phyloP scores from a whole-genome alignment of 2,113 vertebrate species.

The Scolopax mira region DNA sequence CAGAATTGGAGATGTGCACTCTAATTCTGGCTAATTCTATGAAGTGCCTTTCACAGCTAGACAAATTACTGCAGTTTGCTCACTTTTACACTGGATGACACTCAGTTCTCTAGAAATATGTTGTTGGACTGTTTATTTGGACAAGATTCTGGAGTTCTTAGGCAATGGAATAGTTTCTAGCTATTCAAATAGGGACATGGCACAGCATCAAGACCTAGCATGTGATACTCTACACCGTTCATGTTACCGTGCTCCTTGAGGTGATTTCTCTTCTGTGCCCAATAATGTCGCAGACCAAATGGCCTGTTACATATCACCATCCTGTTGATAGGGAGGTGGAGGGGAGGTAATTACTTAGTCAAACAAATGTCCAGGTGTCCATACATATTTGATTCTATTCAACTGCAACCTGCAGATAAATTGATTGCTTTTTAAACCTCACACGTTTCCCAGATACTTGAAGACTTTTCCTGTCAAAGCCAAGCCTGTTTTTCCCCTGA shows the following conservation, averaged over 20 bases:
- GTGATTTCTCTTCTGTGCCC: background rate
- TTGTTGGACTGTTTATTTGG: background rate
- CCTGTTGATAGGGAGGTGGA: background rate
- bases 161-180: background rate
- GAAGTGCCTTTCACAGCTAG: background rate
- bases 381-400: background rate
- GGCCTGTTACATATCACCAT: background rate
- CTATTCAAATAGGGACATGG: background rate
- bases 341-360: background rate
- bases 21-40: background rate
- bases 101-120: background rate
- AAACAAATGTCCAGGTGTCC: background rate
- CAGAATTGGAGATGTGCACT: background rate
- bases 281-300: background rate
- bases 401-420: background rate
- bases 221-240: background rate
- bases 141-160: background rate
- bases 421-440: background rate
- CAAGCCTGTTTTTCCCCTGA: background rate
- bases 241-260: background rate
- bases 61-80: background rate
- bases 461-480: background rate
- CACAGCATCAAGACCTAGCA: background rate
- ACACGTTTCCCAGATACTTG: background rate
- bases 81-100: background rate